phyloP scores from a whole-genome alignment of 1,140 invertebrate species.

The Sogatella furcifera region DNA sequence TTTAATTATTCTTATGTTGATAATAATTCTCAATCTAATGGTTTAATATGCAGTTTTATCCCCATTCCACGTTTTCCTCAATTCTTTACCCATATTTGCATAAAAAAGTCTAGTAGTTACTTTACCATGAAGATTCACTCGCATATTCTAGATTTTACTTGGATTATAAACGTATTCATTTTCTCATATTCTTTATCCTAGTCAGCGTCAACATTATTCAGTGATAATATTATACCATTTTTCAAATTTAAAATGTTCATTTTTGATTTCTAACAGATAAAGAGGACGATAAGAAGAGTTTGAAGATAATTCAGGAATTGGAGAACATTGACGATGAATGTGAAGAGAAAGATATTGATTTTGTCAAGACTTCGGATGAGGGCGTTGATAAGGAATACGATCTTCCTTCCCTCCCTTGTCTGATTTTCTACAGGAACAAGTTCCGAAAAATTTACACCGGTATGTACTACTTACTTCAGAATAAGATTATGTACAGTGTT shows the following conservation, averaged over 20 bases:
- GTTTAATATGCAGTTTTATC: too few species aligned
- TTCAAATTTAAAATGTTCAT: too few species aligned
- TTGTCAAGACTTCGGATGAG: conserved; percentile 86
- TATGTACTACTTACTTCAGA: conserved; percentile 11
- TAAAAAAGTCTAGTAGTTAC: too few species aligned
- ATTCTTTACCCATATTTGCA: too few species aligned
- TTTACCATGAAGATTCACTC: too few species aligned
- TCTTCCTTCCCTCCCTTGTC: conserved; percentile 63
- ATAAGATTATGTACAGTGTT: neutral
- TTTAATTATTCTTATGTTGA: neutral
- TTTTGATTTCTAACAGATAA: conserved; percentile 47
- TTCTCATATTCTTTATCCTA: too few species aligned
- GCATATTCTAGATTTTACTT: too few species aligned
- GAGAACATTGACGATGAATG: conserved; percentile 93
- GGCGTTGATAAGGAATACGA: conserved; percentile 84
- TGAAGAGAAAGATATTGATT: conserved; percentile 83
- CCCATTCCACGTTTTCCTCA: too few species aligned
- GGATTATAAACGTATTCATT: too few species aligned
- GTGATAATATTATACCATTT: too few species aligned
- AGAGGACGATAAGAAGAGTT: conserved; percentile 80
- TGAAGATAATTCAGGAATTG: conserved; percentile 77
- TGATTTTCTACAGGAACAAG: conserved; percentile 83
- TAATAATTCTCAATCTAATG: too few species aligned
- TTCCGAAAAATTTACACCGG: conserved; percentile 76
- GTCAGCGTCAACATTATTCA: too few species aligned